phyloP scores from a whole-genome alignment of 1,140 invertebrate genomes.

The Plectus sambesii region DNA sequence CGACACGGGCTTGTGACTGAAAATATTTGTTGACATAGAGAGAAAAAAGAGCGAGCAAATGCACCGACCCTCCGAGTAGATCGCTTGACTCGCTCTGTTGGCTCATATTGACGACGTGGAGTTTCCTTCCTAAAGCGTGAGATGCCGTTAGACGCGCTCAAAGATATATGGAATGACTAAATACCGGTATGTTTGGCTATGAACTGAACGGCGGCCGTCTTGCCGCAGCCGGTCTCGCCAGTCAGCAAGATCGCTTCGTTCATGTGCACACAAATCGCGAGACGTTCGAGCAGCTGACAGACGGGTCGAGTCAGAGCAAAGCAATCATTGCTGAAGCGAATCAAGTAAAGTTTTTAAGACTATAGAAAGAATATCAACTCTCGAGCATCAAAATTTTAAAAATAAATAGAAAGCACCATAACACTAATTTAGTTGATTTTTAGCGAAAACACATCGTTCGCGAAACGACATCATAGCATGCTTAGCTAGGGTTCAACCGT shows the following conservation, averaged over 20 bases:
- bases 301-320: slow-evolving; percentile 54
- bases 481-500: slow-evolving; percentile 3
- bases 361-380: slow-evolving; percentile 10
- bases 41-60: slow-evolving; percentile 4
- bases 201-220: slow-evolving; percentile 90
- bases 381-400: background rate
- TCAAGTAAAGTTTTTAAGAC: slow-evolving; percentile 9
- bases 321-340: slow-evolving; percentile 1
- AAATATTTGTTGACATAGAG: slow-evolving; percentile 17
- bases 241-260: slow-evolving; percentile 85
- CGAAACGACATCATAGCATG: slow-evolving; percentile 16
- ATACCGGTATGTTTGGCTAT: slow-evolving; percentile 62
- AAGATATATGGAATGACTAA: background rate
- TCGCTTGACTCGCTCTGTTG: slow-evolving; percentile 94
- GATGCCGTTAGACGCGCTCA: too few relatives aligned
- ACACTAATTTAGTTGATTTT: too few relatives aligned
- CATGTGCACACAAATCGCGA: slow-evolving; percentile 46
- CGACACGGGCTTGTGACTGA: slow-evolving; percentile 81
- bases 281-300: slow-evolving; percentile 64
- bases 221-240: slow-evolving; percentile 95
- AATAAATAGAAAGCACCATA: background rate
- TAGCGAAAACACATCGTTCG: slow-evolving; percentile 14
- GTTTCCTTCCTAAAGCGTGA: slow-evolving; percentile 53
- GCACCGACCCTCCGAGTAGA: slow-evolving; percentile 68
- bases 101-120: slow-evolving; percentile 97